Evolutionary conservation across 2,113 vertebrate genomes (phyloP), one percentile per base, ranked within the genome.

Genomic region (Bujurquina vittata): DNA sequence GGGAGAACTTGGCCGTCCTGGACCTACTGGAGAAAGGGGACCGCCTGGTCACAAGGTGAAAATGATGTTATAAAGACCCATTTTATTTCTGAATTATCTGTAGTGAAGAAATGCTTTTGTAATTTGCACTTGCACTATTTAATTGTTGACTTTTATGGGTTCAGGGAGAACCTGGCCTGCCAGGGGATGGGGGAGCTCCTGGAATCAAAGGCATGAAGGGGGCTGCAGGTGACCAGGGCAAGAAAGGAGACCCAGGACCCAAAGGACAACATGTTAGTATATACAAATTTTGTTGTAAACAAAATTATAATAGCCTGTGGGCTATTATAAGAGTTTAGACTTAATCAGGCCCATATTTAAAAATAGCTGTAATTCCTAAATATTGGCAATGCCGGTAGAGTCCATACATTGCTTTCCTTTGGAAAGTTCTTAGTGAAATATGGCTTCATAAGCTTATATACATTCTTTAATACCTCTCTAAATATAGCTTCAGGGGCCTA

Each of bases 121-220:
- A 33, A 29, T 3, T 40, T 37, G 1, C 26, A 12, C 5, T 10
- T 8, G 26, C 10, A 23, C n/a, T 40, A n/a, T 58, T 33, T 22
- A 60, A 46, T 63, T 14, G 3, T 14, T 72, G 29, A 73, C 17
- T 57, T 55, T 55, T 79, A 5, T 86, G n/a, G 72, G 33, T 54
- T 83, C 80, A 99, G 98, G 98, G 98, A 60, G 98, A 98, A 79
- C 92, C 74, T 83, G 98, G 98, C 26, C 94, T 98, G 58, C 88
- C 75, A 17, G 98, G 98, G 60, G 95, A 98, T 74, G 95, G 96
- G 69, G 98, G 98, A 76, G 88, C 92, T 31, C 80, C 89, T 61
- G 98, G 98, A 73, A 83, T 86, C 69, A 97, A 96, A 94, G 98
- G 98, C 63, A 86, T 94, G 75, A 89, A 88, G 85, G 98, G 98